Evolutionary conservation across 2,888 invertebrate genomes (phyloP).

Genomic region (Creontiades dilutus): DNA sequence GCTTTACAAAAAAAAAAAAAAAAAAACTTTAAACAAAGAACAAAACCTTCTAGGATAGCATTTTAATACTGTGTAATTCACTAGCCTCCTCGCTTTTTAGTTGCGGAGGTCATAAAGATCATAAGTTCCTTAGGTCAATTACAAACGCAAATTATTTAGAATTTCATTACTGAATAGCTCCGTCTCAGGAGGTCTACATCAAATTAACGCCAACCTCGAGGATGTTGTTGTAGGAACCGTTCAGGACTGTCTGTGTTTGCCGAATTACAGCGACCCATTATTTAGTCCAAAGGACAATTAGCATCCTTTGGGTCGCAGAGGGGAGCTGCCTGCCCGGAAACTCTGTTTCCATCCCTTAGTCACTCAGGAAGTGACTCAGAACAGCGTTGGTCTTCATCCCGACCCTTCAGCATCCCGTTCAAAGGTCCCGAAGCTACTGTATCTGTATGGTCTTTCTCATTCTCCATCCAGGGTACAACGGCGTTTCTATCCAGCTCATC

Average conservation of each 20-base stretch:
- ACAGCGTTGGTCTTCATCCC: slow-evolving; percentile 16
- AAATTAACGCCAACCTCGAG: slow-evolving; percentile 8
- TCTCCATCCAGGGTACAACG: background rate
- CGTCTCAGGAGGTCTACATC: background rate
- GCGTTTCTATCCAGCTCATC: slow-evolving; percentile 7
- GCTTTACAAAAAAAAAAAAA: no score
- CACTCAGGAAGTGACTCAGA: slow-evolving; percentile 52
- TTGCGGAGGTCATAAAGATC: no score
- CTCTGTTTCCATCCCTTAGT: slow-evolving; percentile 52
- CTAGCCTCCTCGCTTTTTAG: no score
- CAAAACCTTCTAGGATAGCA: no score
- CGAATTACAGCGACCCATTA: slow-evolving; percentile 46
- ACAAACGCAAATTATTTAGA: no score
- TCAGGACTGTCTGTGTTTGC: background rate
- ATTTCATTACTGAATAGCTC: background rate
- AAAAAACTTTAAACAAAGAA: no score
- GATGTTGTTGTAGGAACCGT: slow-evolving; percentile 10
- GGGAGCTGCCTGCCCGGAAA: slow-evolving; percentile 31
- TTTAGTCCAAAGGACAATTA: slow-evolving; percentile 39
- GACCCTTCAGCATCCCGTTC: slow-evolving; percentile 33
- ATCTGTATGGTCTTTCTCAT: background rate
- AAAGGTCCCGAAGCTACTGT: background rate
- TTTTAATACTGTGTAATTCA: no score
- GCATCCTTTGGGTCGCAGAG: slow-evolving; percentile 12
- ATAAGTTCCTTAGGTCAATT: no score